phyloP scores from a whole-genome alignment of 2,888 invertebrate species.

The Enchytraeus crypticus region DNA sequence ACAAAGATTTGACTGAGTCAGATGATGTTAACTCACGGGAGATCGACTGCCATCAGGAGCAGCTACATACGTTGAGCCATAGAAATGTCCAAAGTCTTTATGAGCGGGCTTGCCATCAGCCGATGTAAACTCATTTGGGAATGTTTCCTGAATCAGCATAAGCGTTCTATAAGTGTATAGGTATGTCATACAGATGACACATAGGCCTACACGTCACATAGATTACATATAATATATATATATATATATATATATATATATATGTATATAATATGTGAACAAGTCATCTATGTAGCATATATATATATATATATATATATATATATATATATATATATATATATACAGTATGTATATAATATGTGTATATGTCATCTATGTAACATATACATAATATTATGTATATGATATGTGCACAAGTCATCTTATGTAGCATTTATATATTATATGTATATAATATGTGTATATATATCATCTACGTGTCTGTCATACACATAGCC shows the following conservation, averaged over 20 bases:
- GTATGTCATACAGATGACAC: too few relatives aligned
- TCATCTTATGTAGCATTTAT: too few relatives aligned
- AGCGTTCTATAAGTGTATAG: too few relatives aligned
- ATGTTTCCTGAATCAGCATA: constrained; percentile 53
- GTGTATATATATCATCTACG: too few relatives aligned
- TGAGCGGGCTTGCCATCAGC: constrained; percentile 67
- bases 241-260: too few relatives aligned
- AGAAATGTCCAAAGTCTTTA: constrained; percentile 81
- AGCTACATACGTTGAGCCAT: constrained; percentile 86
- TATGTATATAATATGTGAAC: too few relatives aligned
- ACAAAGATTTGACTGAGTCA: too few relatives aligned
- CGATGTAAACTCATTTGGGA: constrained; percentile 70
- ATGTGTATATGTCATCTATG: not conserved
- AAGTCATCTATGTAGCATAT: too few relatives aligned
- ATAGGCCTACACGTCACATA: not conserved
- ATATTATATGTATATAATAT: too few relatives aligned
- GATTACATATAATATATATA: too few relatives aligned
- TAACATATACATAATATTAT: not conserved
- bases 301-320: not conserved
- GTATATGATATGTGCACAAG: not conserved
- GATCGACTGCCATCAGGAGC: constrained; percentile 87
- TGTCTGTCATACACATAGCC: too few relatives aligned
- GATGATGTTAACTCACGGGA: constrained; percentile 67
- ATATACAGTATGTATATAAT: not conserved
- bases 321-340: not conserved